Evolutionary conservation across 2,797 vertebrate species (phyloP), one percentile per base, ranked within the genome.

Genomic region (Ataeniobius toweri): DNA sequence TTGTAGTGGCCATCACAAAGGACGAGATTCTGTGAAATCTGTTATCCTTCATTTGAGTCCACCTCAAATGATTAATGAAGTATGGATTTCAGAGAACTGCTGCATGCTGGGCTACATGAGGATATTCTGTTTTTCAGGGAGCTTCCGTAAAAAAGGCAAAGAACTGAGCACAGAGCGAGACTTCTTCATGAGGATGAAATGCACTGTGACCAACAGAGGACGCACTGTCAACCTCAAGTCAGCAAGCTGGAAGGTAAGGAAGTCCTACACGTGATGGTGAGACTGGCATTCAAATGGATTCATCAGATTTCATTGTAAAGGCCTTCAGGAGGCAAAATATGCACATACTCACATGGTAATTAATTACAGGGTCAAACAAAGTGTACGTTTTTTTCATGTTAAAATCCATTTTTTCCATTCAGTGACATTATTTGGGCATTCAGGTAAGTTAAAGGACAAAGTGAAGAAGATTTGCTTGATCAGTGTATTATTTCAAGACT

Each of bases 111-210:
- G 12, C 24, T 7, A 50, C 14, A 46, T 50, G 26, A 55, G 36
- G 26, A 0, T 50, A 6, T 6, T 50, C 0, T 79, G 59, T 82
- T 53, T 82, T 80, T 4, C 87, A 97, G 96, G 96, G 68, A 92
- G 94, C 79, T 96, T 96, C 28, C 95, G 95, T 73, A 99, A 98
- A 89, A 99, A 97, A 91, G 96, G 85, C 89, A 99, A 97, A 93
- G 97, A 99, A 44, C 82, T 96, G 90, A 97, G 91, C 84, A 96
- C 97, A 0, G 97, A 99, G 55, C 94, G 98, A 63, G 98, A 99
- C 80, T 99, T 99, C 93, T 99, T 99, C 94, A 99, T 99, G 98
- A 97, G 98, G 90, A 99, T 99, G 98, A 99, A 99, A 90, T 99
- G 98, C 92, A 99, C 98, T 0, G 97, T 99, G 91, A 99, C 98